Evolutionary conservation across 35 echinoderm and acorn worm genomes (phyloP).

Genomic region (Anneissia japonica): DNA sequence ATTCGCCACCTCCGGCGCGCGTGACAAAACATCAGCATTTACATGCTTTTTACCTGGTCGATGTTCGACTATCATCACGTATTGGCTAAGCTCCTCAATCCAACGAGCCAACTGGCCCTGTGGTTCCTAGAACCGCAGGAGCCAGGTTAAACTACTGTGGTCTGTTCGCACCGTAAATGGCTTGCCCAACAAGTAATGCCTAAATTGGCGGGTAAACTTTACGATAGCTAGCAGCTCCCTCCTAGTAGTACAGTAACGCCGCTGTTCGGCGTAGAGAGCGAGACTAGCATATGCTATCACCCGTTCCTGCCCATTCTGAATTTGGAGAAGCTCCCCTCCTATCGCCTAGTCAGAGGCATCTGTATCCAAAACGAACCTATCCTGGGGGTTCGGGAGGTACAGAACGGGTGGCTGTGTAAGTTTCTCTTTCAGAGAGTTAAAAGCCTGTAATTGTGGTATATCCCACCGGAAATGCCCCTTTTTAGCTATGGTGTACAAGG

Average conservation of each 20-base stretch:
- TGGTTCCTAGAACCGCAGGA: constrained; percentile 22
- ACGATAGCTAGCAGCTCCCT: constrained; percentile 38
- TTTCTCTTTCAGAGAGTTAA: not conserved
- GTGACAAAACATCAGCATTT: constrained; percentile 47
- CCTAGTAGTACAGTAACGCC: constrained; percentile 29
- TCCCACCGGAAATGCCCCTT: constrained; percentile 13
- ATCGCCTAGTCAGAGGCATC: constrained; percentile 35
- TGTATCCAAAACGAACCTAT: not conserved
- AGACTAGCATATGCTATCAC: constrained; percentile 41
- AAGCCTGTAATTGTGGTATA: not conserved
- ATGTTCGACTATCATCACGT: constrained; percentile 12
- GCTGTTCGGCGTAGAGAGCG: constrained; percentile 19
- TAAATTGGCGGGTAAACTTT: constrained; percentile 31
- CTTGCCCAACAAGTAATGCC: constrained; percentile 47
- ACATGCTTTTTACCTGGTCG: constrained; percentile 27
- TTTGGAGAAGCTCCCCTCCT: constrained; percentile 27
- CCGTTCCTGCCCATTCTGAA: constrained; percentile 39
- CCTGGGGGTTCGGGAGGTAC: not conserved
- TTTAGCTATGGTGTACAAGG: constrained; percentile 15
- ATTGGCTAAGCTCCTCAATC: constrained; percentile 35
- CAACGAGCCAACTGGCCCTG: constrained; percentile 23
- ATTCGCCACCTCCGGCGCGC: not conserved
- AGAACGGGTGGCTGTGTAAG: not conserved
- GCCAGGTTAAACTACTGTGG: constrained; percentile 41
- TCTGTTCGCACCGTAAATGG: constrained; percentile 49